These are phyloP conservation scores for Rallus crepitans DNA, from an alignment of 2,797 vertebrate genomes.

Conservation along the genomic window DNA sequence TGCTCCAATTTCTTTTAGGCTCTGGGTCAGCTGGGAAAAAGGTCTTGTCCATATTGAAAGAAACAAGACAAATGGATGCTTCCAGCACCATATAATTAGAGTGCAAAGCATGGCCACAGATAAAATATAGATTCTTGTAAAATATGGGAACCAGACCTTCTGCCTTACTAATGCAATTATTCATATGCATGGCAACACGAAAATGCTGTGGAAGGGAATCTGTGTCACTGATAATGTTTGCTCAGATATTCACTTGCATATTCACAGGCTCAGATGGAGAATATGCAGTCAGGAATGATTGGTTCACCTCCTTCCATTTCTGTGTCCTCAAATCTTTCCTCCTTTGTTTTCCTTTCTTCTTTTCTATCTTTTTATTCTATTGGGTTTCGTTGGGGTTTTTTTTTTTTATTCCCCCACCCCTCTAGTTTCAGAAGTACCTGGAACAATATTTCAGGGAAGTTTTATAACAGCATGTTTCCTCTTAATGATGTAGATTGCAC, in stretches of 20 bases:
- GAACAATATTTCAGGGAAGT: not conserved
- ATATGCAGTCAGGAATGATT: not conserved
- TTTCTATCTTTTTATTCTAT: not conserved
- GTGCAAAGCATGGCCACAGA: conserved; percentile 24
- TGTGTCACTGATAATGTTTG: conserved; percentile 60
- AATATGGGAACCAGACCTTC: conserved; percentile 52
- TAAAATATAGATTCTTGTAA: conserved; percentile 46
- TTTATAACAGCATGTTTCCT: not conserved
- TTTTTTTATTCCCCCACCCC: not conserved
- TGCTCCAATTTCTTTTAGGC: not conserved
- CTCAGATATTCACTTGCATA: conserved; percentile 52
- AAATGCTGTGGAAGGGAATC: conserved; percentile 47
- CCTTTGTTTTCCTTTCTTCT: not conserved
- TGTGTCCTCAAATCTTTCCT: not conserved
- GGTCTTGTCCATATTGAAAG: not conserved
- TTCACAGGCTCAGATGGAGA: conserved; percentile 20
- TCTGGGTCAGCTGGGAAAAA: not conserved
- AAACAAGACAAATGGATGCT: conserved; percentile 32
- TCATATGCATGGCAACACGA: conserved; percentile 56
- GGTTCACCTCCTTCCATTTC: not conserved
- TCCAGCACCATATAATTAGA: conserved; percentile 27
- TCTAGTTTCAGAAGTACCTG: not conserved
- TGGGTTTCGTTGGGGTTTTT: too few species aligned
- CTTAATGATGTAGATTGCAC: not conserved
- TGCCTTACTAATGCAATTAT: conserved; percentile 61